These are phyloP conservation scores for Pleuronectes platessa DNA, from an alignment of 2,113 vertebrate species.

Conservation along the genomic window DNA sequence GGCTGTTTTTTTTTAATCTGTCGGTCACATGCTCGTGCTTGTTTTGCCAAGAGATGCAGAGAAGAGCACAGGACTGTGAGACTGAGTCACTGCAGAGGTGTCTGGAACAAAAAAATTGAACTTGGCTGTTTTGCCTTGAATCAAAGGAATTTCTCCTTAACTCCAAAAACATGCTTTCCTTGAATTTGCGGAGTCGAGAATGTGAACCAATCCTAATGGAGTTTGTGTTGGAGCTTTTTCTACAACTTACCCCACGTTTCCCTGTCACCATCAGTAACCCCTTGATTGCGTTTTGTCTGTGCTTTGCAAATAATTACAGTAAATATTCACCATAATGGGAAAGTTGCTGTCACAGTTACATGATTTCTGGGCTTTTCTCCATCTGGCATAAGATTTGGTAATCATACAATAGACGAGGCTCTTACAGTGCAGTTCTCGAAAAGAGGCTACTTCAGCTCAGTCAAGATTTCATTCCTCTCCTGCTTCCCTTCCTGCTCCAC, in stretches of 20 bases:
- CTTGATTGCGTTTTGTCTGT: conserved; percentile 42
- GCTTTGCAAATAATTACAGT: conserved; percentile 50
- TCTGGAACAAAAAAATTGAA: conserved; percentile 8
- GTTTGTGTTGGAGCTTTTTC: not conserved
- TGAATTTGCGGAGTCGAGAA: not conserved
- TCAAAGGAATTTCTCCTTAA: conserved; percentile 24
- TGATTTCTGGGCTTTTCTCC: conserved; percentile 67
- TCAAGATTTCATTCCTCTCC: conserved; percentile 29
- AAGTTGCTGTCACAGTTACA: conserved; percentile 56
- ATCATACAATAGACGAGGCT: conserved; percentile 56
- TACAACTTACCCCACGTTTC: not conserved
- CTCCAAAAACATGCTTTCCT: not conserved
- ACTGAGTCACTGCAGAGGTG: conserved; percentile 43
- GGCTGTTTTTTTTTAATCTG: conserved; percentile 16
- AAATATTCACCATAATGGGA: conserved; percentile 58
- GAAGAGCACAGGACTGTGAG: not conserved
- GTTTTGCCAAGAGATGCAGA: conserved; percentile 31
- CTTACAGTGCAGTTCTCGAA: not conserved
- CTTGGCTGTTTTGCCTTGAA: conserved; percentile 31
- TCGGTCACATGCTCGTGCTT: conserved; percentile 10
- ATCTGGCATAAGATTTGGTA: conserved; percentile 61
- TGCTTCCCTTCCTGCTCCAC: conserved; percentile 16
- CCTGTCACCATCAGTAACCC: not conserved
- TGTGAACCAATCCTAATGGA: not conserved
- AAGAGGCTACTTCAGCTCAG: conserved; percentile 28